phyloP scores from a whole-genome alignment of 2,797 vertebrate genomes.

The Microctenopoma lineatum region DNA sequence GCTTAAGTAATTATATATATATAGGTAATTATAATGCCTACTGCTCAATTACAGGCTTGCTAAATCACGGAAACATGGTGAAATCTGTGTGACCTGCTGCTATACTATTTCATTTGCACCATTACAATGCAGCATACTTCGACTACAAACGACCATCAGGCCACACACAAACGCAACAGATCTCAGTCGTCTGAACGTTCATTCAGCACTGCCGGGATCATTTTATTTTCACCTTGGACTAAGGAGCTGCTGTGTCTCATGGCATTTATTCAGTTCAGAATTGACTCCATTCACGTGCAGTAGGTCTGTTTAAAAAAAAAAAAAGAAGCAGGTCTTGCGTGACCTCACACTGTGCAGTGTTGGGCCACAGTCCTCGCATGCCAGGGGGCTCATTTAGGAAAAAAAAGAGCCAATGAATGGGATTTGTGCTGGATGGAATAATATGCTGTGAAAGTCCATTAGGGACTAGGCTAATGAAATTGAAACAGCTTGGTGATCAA shows the following conservation, averaged over 20 bases:
- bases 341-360: conserved; percentile 57
- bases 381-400: conserved; percentile 68
- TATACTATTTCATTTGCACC: conserved; percentile 32
- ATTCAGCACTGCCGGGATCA: background rate
- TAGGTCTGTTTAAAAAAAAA: conserved; percentile 26
- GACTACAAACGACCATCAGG: conserved; percentile 19
- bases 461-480: conserved; percentile 84
- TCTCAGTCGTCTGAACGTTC: background rate
- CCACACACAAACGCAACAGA: conserved; percentile 13
- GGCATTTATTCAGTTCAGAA: conserved; percentile 34
- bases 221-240: conserved; percentile 11
- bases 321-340: conserved; percentile 31
- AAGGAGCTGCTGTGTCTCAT: conserved; percentile 29
- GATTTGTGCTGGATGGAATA: conserved; percentile 83
- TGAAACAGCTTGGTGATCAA: conserved; percentile 86
- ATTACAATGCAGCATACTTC: background rate
- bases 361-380: conserved; percentile 42
- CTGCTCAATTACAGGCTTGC: conserved; percentile 44
- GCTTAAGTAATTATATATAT: conserved; percentile 44
- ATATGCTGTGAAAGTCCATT: conserved; percentile 83
- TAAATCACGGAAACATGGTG: conserved; percentile 36
- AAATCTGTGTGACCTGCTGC: conserved; percentile 53
- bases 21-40: conserved; percentile 43
- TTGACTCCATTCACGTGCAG: conserved; percentile 19
- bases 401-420: conserved; percentile 71